phyloP scores from a whole-genome alignment of 2,797 vertebrate species.

The Chelmon rostratus region DNA sequence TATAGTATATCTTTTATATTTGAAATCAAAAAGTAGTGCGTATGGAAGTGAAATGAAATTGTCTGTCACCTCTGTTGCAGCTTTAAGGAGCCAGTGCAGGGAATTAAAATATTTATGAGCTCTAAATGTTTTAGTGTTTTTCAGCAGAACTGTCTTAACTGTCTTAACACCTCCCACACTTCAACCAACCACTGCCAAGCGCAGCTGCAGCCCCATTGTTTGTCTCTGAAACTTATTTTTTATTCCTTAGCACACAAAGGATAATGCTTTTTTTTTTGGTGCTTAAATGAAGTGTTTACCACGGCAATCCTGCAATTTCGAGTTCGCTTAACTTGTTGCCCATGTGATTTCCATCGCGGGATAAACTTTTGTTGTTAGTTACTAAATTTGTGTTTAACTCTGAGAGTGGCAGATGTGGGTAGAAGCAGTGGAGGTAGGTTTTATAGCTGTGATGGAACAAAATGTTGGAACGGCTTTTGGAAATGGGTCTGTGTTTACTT shows the following conservation, averaged over 20 bases:
- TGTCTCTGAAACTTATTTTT: constrained; percentile 23
- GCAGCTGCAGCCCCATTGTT: constrained; percentile 36
- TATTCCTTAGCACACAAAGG: constrained; percentile 5
- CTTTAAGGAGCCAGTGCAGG: constrained; percentile 26
- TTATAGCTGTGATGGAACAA: constrained; percentile 26
- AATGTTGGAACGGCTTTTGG: constrained; percentile 21
- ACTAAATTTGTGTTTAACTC: constrained; percentile 17
- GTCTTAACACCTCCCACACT: constrained; percentile 37
- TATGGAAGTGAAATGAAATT: neutral
- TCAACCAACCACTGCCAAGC: constrained; percentile 28
- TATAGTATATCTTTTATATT: constrained; percentile 6
- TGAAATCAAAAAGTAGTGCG: neutral
- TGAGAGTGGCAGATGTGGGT: constrained; percentile 17
- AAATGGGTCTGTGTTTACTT: constrained; percentile 40
- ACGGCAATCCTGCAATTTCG: neutral
- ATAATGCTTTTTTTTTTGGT: neutral
- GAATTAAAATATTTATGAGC: constrained; percentile 51
- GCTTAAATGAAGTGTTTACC: constrained; percentile 9
- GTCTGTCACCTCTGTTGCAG: constrained; percentile 3
- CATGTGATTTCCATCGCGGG: constrained; percentile 8
- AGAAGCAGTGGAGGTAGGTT: constrained; percentile 17
- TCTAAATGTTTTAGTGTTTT: constrained; percentile 51
- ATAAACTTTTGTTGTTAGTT: neutral
- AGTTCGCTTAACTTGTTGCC: constrained; percentile 11
- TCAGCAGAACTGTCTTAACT: constrained; percentile 21